Base-by-base conservation (phyloP, 2,797 vertebrate species). In the Melanotaenia trifasciata region DNA sequence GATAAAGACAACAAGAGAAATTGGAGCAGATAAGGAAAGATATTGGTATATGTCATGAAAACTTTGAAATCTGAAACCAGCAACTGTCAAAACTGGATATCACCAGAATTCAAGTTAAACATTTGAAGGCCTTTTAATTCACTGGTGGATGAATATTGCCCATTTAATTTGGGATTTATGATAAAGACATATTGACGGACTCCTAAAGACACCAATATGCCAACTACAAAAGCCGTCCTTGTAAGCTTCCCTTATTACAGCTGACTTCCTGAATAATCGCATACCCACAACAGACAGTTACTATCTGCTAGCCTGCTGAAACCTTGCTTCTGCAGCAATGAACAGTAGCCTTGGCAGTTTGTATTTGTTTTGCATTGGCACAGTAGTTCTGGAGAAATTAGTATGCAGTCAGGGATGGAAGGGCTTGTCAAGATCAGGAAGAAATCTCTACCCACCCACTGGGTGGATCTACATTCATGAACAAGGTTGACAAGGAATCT, bases 401-500 rank as follows among this genome's bases (percentile, higher is more conserved):
- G 91, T 84, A 91, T 92, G 91, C 88, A 84, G 85, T 73, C 83
- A 79, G 79, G 83, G 84, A 88, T 85, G 73, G 88, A 68, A 80
- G 83, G 78, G 84, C 90, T 91, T 92, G 91, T 92, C 91, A 90
- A 88, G 83, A 89, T 90, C 84, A 84, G 89, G 85, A 80, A 71
- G 83, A 84, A 81, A 77, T 87, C 70, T 86, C 79, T 83, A 78
- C 88, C 87, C 85, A 91, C 85, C 90, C 82, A 84, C 84, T 11
- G 80, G 79, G 80, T 68, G 80, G 84, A 87, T 90, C 85, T 89
- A 88, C 90, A 89, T 90, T 90, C 86, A 81, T 79, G 88, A 90
- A 91, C 91, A 90, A 90, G 78, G 85, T 85, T 89, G 89, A 92
- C 90, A 91, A 89, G 87, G 81, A 87, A 90, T 78, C 88, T 87